Evolutionary conservation across 2,113 vertebrate genomes (phyloP).

Genomic region (Sorex fumeus): DNA sequence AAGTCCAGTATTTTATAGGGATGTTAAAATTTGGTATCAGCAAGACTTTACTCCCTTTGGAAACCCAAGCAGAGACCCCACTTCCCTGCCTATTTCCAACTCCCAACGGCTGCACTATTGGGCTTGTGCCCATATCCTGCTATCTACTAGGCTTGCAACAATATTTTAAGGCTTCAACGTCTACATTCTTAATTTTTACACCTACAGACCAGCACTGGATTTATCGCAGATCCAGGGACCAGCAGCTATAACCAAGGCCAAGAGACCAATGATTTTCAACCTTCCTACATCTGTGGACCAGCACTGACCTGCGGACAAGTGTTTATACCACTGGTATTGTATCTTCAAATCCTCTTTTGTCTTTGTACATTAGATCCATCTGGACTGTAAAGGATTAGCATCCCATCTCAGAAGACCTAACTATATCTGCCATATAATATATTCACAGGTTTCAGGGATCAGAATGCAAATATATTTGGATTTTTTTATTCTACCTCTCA

Average conservation of each 20-base stretch:
- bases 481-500: not conserved
- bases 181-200: too few relatives aligned
- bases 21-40: constrained; percentile 36
- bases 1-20: not conserved
- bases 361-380: not conserved
- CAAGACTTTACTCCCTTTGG: not conserved
- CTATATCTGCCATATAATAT: not conserved
- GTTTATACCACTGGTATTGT: too few relatives aligned
- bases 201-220: too few relatives aligned
- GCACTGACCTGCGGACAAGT: too few relatives aligned
- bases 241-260: too few relatives aligned
- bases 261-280: too few relatives aligned
- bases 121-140: not conserved
- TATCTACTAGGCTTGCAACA: not conserved
- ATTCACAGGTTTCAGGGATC: constrained; percentile 24
- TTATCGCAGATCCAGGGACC: too few relatives aligned
- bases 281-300: too few relatives aligned
- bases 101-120: constrained; percentile 29
- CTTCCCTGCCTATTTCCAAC: constrained; percentile 28
- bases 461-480: not conserved
- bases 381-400: constrained; percentile 26
- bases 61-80: not conserved
- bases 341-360: too few relatives aligned
- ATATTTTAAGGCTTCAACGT: too few relatives aligned
- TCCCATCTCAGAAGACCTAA: constrained; percentile 35